Base-by-base conservation (phyloP, 1,140 invertebrate genomes). In the Archivesica marissinica region DNA sequence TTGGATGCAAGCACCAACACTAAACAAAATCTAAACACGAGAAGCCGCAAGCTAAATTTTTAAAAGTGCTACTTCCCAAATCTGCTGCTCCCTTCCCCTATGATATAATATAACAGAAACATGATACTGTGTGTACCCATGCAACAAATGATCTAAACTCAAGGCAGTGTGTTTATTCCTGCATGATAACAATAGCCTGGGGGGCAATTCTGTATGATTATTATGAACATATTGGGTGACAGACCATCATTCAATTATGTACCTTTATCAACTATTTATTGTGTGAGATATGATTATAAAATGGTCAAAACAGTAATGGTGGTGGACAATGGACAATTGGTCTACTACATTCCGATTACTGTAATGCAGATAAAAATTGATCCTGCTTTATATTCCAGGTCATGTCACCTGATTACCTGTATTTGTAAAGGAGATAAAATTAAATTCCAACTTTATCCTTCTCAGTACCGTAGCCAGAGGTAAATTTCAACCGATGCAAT, bases 191-290 rank as follows among this genome's bases (percentile, higher is more conserved):
- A 59, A 59, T 59, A 6, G 25, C 54, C 54, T 59, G 9, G 33
- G 54, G 54, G 25, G 54, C 7, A 59, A 59, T 59, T 28, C 23
- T 7, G 54, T 7, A 52, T 2, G 2, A 41, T 41, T 13, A 66
- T 20, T 38, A 41, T 7, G 33, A 70, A 44, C 38, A 70, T 70
- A 70, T 25, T 44, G 35, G 35, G 2, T 70, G 66, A 70, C 39
- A 47, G 35, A 13, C 3, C 66, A 70, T 70, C 66, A 44, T 44
- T 70, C 66, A 70, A 70, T 70, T 70, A 70, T 70, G 66, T 25
- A 70, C 4, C 6, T 23, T 70, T 3, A 41, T 70, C 39, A 44
- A 20, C 30, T 23, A 44, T n/a, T 41, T 41, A 70, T 70, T 70
- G 35, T 38, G 38, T 70, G 20, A 17, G 4, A n/a, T 15, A 44